A percentile compares a stretch with the other conserved stretches of the same genome.
These are phyloP conservation scores for Laticauda colubrina DNA, from an alignment of 2,113 vertebrate species.

Conservation along the genomic window DNA sequence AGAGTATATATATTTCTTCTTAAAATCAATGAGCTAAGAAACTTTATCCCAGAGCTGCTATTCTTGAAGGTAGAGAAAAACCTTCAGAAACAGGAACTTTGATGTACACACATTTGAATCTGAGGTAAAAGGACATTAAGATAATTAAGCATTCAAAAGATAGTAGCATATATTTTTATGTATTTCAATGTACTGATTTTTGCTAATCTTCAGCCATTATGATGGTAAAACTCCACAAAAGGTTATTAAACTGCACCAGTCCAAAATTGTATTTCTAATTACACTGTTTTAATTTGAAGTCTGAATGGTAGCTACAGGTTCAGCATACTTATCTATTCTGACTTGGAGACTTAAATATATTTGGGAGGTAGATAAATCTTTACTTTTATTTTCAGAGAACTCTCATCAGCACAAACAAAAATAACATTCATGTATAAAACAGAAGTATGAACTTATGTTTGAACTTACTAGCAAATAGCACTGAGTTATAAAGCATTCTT, in stretches of 20 bases:
- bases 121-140: neutral
- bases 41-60: neutral
- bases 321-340: neutral
- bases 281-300: neutral
- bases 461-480: neutral
- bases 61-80: neutral
- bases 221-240: neutral
- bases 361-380: neutral
- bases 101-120: neutral
- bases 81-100: neutral
- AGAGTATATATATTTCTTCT: neutral
- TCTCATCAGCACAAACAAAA: neutral
- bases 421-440: neutral
- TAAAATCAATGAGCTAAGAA: neutral
- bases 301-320: neutral
- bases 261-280: neutral
- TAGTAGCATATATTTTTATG: neutral
- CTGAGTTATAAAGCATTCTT: neutral
- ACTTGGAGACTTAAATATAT: neutral
- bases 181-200: neutral
- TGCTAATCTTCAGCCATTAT: neutral
- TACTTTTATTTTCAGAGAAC: neutral
- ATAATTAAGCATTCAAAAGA: neutral
- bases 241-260: neutral
- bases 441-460: neutral